phyloP scores from a whole-genome alignment of 2,797 vertebrate species.

The Spondyliosoma cantharus region DNA sequence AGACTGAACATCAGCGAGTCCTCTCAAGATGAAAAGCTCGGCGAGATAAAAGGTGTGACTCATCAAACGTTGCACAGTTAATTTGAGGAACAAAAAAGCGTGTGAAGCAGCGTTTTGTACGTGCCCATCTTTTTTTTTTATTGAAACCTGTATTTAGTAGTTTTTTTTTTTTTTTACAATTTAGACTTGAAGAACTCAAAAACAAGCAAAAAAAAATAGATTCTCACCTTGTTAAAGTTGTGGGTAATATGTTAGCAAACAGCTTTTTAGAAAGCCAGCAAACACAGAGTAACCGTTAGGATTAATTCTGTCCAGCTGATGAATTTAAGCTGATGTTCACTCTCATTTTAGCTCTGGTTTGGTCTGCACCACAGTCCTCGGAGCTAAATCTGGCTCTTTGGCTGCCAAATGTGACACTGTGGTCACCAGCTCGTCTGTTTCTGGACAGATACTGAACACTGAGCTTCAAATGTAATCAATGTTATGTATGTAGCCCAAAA shows the following conservation, averaged over 20 bases:
- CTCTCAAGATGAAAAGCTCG: slow-evolving; percentile 8
- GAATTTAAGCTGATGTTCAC: background rate
- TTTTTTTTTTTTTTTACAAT: background rate
- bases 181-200: background rate
- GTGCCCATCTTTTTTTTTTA: slow-evolving; percentile 3
- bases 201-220: background rate
- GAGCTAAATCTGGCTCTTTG: background rate
- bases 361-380: background rate
- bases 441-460: too few relatives aligned
- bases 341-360: background rate
- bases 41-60: background rate
- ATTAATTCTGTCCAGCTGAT: background rate
- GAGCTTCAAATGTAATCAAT: background rate
- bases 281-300: background rate
- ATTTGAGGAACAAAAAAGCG: background rate
- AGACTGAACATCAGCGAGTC: background rate
- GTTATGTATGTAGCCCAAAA: too few relatives aligned
- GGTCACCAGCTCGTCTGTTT: background rate
- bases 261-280: background rate
- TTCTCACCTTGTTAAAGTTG: background rate
- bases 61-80: background rate
- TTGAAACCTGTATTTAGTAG: background rate
- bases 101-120: background rate
- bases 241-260: background rate
- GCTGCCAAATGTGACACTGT: background rate